These are phyloP conservation scores for Dryobota labecula DNA, from an alignment of 2,888 invertebrate species.

Conservation along the genomic window DNA sequence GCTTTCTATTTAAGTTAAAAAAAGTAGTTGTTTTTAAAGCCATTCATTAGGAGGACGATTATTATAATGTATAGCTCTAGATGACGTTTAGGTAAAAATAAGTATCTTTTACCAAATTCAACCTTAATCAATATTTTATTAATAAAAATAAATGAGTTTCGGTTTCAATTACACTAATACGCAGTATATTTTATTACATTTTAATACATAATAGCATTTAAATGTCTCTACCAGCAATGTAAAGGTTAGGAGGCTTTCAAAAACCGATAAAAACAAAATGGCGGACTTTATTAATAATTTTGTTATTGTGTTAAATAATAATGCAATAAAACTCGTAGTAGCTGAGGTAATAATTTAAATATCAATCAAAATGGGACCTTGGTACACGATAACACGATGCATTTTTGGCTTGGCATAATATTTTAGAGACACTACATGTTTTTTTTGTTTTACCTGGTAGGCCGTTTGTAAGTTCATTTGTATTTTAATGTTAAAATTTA, in stretches of 20 bases:
- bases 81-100: not conserved
- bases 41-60: not conserved
- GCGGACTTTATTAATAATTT: constrained; percentile 34
- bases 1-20: not conserved
- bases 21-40: not conserved
- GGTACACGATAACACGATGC: constrained; percentile 33
- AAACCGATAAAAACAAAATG: constrained; percentile 30
- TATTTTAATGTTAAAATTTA: constrained; percentile 19
- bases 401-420: constrained; percentile 22
- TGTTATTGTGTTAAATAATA: constrained; percentile 42
- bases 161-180: not conserved
- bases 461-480: not conserved
- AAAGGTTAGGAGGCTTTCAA: constrained; percentile 32
- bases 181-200: constrained; percentile 26
- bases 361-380: constrained; percentile 55
- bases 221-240: constrained; percentile 23
- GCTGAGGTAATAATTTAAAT: constrained; percentile 41
- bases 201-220: constrained; percentile 35
- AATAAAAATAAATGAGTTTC: constrained; percentile 21
- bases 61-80: not conserved
- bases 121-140: not conserved
- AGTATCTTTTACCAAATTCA: not conserved
- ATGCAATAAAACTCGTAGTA: constrained; percentile 14
- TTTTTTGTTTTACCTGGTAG: constrained; percentile 2
- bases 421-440: constrained; percentile 17